Conservation (phyloP, 2,797 vertebrate species). For the Tamandua tetradactyla region DNA sequence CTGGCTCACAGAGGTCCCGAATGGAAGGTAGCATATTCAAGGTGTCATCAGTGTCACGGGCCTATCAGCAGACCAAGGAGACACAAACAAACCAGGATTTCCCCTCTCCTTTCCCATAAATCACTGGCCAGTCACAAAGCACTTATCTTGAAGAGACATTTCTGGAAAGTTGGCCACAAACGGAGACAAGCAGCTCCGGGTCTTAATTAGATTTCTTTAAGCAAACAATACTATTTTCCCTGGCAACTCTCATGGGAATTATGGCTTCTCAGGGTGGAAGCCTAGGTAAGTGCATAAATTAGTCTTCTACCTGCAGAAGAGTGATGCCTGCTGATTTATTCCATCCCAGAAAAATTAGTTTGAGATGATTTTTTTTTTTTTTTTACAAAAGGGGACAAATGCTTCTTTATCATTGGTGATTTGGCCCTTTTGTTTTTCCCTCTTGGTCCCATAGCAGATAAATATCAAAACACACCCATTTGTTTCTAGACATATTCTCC, state of each 20-base stretch:
- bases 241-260: not conserved
- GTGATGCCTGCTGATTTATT: not conserved
- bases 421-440: too few species aligned
- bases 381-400: not conserved
- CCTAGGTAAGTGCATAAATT: not conserved
- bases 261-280: not conserved
- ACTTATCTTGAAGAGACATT: conserved; percentile 65
- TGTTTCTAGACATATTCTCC: not conserved
- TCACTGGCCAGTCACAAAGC: not conserved
- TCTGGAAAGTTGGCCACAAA: conserved; percentile 73
- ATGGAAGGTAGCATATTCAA: conserved; percentile 8
- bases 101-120: conserved; percentile 47
- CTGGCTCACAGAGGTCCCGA: not conserved
- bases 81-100: conserved; percentile 46
- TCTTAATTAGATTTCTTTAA: conserved; percentile 54
- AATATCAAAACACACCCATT: not conserved
- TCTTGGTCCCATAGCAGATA: not conserved
- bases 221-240: conserved; percentile 50
- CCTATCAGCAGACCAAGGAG: not conserved
- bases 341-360: not conserved
- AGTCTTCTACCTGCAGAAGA: not conserved
- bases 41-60: conserved; percentile 12
- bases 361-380: not conserved
- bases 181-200: not conserved
- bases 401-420: not conserved